Evolutionary conservation across 2,797 vertebrate genomes (phyloP).

Genomic region (Molothrus ater): DNA sequence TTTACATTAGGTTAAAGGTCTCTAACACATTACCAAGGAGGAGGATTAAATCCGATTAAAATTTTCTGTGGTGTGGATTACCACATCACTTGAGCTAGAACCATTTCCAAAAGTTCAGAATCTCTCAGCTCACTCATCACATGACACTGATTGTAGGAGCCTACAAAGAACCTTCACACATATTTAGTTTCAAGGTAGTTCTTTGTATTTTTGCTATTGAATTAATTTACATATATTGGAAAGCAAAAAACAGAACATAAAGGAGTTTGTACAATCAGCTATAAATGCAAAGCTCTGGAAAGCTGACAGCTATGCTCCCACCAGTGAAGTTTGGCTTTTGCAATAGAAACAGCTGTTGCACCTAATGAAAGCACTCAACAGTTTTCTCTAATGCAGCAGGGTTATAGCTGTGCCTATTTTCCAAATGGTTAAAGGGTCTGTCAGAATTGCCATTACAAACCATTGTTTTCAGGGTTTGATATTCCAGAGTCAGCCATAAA

Average conservation of each 20-base stretch:
- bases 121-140: not conserved
- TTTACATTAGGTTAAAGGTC: not conserved
- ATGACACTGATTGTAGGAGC: not conserved
- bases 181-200: slow-evolving; percentile 61
- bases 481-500: slow-evolving; percentile 46
- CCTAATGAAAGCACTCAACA: slow-evolving; percentile 74
- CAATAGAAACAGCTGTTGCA: slow-evolving; percentile 76
- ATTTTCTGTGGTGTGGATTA: not conserved
- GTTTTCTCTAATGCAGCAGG: slow-evolving; percentile 69
- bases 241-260: slow-evolving; percentile 22
- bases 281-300: slow-evolving; percentile 51
- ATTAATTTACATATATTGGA: slow-evolving; percentile 69
- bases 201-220: slow-evolving; percentile 70
- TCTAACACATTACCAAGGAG: not conserved
- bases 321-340: slow-evolving; percentile 70
- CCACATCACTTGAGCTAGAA: not conserved
- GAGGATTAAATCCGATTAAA: not conserved
- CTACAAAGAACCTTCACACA: slow-evolving; percentile 43
- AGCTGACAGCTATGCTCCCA: slow-evolving; percentile 64
- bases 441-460: slow-evolving; percentile 59
- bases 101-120: not conserved
- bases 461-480: slow-evolving; percentile 32
- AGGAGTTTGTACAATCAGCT: slow-evolving; percentile 65
- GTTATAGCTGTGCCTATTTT: slow-evolving; percentile 65
- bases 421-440: slow-evolving; percentile 61